Conservation (phyloP, 92 coral and sea anemone genomes). For the Montipora capitata region DNA sequence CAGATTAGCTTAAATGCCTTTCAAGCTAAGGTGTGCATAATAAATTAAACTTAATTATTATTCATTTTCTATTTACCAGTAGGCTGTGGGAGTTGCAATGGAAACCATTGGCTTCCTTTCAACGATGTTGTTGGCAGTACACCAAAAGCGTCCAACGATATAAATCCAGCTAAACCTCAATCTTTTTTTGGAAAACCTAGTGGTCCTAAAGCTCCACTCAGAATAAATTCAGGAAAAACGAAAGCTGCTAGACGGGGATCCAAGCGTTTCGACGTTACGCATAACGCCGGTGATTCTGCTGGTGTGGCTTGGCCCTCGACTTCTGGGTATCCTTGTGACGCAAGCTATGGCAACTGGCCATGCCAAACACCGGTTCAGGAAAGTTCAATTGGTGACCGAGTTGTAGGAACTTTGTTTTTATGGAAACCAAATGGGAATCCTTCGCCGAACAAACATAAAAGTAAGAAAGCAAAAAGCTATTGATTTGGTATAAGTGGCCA, state of each 20-base stretch:
- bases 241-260: neutral
- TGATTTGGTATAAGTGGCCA: too few relatives aligned
- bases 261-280: conserved; percentile 23
- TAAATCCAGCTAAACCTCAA: neutral
- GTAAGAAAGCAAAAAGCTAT: neutral
- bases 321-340: neutral
- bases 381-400: conserved; percentile 13
- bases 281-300: neutral
- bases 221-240: neutral
- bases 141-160: neutral
- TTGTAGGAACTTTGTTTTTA: conserved; percentile 26
- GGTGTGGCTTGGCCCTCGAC: neutral
- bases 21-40: neutral
- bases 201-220: neutral
- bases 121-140: neutral
- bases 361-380: conserved; percentile 8
- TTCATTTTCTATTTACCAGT: neutral
- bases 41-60: neutral
- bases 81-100: conserved; percentile 39
- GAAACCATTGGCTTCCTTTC: conserved; percentile 20
- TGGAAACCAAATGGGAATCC: conserved; percentile 16
- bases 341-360: conserved; percentile 37
- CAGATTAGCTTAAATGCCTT: too few relatives aligned
- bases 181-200: conserved; percentile 5
- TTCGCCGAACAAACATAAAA: neutral